A percentile compares a stretch with the other conserved stretches of the same genome.
phyloP scores from a whole-genome alignment of 2,888 invertebrate genomes.

The Synergus japonicus region DNA sequence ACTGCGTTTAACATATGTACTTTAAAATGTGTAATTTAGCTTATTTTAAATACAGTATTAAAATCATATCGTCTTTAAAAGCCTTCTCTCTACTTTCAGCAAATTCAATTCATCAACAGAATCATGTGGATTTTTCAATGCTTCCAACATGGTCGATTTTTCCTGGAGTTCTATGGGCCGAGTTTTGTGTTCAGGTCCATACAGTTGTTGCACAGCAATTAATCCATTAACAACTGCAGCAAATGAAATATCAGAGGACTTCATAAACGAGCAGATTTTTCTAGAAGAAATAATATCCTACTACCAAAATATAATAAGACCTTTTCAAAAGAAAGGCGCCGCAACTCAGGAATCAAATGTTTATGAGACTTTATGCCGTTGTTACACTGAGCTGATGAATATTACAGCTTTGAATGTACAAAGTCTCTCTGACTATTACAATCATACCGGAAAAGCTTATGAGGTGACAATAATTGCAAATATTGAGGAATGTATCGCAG shows the following conservation, averaged over 20 bases:
- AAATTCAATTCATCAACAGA: not conserved
- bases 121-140: conserved; percentile 16
- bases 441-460: conserved; percentile 81
- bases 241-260: conserved; percentile 69
- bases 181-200: conserved; percentile 70
- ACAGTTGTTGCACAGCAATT: conserved; percentile 71
- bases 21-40: no score
- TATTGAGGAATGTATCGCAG: conserved; percentile 85
- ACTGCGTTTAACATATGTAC: not conserved
- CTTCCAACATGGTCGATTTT: conserved; percentile 14
- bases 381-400: conserved; percentile 84
- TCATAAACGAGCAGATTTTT: conserved; percentile 84
- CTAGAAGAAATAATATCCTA: conserved; percentile 84
- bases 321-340: conserved; percentile 83
- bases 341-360: conserved; percentile 80
- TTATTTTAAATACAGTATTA: no score
- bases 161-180: conserved; percentile 30
- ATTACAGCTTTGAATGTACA: conserved; percentile 84
- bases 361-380: conserved; percentile 83
- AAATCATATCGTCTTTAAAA: not conserved
- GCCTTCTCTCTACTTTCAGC: not conserved
- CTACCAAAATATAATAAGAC: conserved; percentile 82
- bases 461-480: conserved; percentile 85
- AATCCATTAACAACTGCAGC: conserved; percentile 63
- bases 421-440: conserved; percentile 85